Evolutionary conservation across 2,113 vertebrate genomes (phyloP).

Genomic region (Perca flavescens): DNA sequence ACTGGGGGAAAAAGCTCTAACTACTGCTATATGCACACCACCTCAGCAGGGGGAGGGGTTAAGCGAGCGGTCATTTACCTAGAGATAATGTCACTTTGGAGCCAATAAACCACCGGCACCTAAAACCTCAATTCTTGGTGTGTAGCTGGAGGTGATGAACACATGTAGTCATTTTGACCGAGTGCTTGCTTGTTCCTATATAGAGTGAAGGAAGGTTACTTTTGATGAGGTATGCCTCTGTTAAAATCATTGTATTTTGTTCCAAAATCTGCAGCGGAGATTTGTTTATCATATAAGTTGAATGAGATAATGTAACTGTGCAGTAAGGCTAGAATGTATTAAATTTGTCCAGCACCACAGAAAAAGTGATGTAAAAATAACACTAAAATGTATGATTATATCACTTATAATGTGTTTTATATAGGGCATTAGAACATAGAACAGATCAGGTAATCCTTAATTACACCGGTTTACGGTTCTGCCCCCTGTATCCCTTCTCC

Average conservation of each 20-base stretch:
- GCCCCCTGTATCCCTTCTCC: neutral
- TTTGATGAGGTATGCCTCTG: neutral
- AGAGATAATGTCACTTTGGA: neutral
- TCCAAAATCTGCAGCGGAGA: neutral
- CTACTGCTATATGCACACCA: no score
- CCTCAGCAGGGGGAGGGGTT: neutral
- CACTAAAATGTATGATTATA: neutral
- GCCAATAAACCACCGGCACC: neutral
- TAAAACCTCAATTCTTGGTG: neutral
- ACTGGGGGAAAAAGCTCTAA: neutral
- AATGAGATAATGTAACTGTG: neutral
- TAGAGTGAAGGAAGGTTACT: neutral
- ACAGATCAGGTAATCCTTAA: neutral
- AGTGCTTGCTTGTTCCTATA: neutral
- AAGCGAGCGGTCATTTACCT: neutral
- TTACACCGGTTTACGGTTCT: neutral
- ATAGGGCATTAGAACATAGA: neutral
- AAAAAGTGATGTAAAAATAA: neutral
- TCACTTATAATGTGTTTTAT: neutral
- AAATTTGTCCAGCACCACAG: neutral
- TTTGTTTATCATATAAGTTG: neutral
- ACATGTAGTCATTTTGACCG: neutral
- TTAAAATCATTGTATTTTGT: neutral
- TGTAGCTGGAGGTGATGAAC: neutral
- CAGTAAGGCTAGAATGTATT: neutral